A percentile compares a stretch with the other conserved stretches of the same genome.
phyloP scores from a whole-genome alignment of 2,888 invertebrate species.

The Protodeltote pygarga region DNA sequence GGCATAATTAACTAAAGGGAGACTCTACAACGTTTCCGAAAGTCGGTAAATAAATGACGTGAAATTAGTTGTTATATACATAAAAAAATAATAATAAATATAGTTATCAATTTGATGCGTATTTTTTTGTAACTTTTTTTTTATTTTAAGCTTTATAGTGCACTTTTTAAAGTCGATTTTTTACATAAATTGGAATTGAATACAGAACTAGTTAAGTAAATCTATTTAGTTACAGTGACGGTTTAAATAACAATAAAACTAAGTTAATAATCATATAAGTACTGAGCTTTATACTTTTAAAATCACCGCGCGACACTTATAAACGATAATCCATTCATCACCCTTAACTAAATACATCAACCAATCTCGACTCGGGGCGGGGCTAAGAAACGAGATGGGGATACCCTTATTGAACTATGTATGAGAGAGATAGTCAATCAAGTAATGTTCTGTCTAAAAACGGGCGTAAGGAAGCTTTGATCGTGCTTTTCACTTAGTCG shows the following conservation, averaged over 20 bases:
- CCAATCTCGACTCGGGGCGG: conserved; percentile 68
- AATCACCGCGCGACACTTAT: conserved; percentile 35
- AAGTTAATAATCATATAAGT: conserved; percentile 15
- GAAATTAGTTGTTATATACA: no score
- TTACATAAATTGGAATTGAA: no score
- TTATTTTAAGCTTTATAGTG: no score
- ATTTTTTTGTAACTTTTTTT: no score
- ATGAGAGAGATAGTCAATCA: conserved; percentile 43
- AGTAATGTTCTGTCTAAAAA: conserved; percentile 47
- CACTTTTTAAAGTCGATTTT: no score
- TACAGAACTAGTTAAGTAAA: no score
- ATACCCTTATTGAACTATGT: conserved; percentile 11
- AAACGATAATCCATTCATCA: conserved; percentile 48
- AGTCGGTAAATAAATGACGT: no score
- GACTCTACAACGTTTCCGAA: no score
- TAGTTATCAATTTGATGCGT: no score
- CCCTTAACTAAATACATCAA: conserved; percentile 39
- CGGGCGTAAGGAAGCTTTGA: conserved; percentile 53
- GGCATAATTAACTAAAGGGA: no score
- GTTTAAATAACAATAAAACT: conserved; percentile 12
- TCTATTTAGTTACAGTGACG: no score
- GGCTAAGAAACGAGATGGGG: conserved; percentile 52
- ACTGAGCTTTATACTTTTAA: conserved; percentile 21
- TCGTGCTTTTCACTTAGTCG: conserved; percentile 28
- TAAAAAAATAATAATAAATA: no score